Base-by-base conservation (phyloP, 1,140 invertebrate genomes). In the Drosophila triauraria region DNA sequence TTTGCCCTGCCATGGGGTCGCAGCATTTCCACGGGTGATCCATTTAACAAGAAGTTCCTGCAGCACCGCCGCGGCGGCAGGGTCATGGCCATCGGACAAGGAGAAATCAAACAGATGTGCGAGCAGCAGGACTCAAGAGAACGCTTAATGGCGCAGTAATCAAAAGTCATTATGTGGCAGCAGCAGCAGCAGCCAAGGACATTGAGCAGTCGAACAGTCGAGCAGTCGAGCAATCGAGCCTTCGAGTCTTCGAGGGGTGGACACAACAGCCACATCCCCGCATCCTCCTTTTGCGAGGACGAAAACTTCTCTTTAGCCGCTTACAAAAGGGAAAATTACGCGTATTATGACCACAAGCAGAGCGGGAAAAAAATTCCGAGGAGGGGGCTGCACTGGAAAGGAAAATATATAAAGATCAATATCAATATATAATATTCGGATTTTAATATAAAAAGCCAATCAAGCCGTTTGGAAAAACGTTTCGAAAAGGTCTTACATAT, bases 141-240 rank as follows among this genome's bases (percentile, higher is more conserved):
- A 59, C 80, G 75, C 80, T 74, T 88, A 91, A 91, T 90, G 86
- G 86, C 86, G 86, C 86, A 81, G 71, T 85, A 88, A 88, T 88
- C 85, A 88, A 69, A 88, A 88, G 85, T 88, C 85, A 88, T 88
- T 91, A 88, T 88, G 65, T 85, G 70, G 67, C 54, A 87, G 20
- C 20, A 20, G 20, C n/a, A n/a, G 69, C 74, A 67, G 44, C 84
- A 82, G 32, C 78, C 83, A 87, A 87, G 85, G 84, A 84, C 84
- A 82, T 35, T 17, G n/a, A 3, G 27, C 27, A 32, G 20, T 1
- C 20, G 20, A 20, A 1, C 20, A 20, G 20, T 20, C 20, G 20
- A 20, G 20, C 20, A 20, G 20, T 35, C 5, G 9, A 20, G 48
- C 27, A 2, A n/a, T 53, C n/a, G 27, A 50, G 47, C 27, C 2